phyloP scores from a whole-genome alignment of 1,140 invertebrate species.

The Cyphomyrmex costatus region DNA sequence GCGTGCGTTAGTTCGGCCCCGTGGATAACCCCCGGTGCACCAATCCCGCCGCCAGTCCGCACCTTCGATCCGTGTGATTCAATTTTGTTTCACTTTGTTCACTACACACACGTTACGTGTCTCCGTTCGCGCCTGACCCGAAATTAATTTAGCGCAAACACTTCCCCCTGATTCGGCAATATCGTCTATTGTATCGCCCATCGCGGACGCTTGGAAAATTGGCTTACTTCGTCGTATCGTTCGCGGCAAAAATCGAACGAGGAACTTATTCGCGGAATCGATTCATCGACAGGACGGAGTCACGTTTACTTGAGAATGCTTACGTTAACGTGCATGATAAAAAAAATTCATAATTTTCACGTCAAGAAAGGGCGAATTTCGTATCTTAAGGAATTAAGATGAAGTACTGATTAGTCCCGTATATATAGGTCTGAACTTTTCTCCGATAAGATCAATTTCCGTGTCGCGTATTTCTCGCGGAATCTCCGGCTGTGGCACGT shows the following conservation, averaged over 20 bases:
- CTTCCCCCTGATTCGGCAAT: slow-evolving; percentile 46
- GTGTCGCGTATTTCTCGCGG: slow-evolving; percentile 20
- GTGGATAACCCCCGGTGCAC: not conserved
- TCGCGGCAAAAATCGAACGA: slow-evolving; percentile 14
- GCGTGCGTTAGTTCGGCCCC: slow-evolving; percentile 22
- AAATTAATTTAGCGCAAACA: slow-evolving; percentile 66
- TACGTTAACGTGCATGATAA: not conserved
- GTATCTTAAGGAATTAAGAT: not conserved
- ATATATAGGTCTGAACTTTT: not conserved
- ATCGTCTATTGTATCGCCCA: slow-evolving; percentile 38
- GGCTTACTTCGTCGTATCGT: slow-evolving; percentile 31
- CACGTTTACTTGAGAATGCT: slow-evolving; percentile 6
- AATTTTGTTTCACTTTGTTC: slow-evolving; percentile 62
- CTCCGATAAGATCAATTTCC: slow-evolving; percentile 40
- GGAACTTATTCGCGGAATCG: not conserved
- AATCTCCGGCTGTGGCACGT: slow-evolving; percentile 34
- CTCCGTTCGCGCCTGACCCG: slow-evolving; percentile 60
- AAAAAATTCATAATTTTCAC: not conserved
- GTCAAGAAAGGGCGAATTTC: not conserved
- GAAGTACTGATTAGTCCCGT: slow-evolving; percentile 7
- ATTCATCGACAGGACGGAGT: not conserved
- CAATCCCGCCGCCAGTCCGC: not conserved
- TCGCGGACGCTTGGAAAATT: slow-evolving; percentile 27
- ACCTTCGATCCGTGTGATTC: slow-evolving; percentile 70
- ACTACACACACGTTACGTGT: slow-evolving; percentile 62